Conservation (phyloP, 2,113 vertebrate genomes). For the Cairina moschata region DNA sequence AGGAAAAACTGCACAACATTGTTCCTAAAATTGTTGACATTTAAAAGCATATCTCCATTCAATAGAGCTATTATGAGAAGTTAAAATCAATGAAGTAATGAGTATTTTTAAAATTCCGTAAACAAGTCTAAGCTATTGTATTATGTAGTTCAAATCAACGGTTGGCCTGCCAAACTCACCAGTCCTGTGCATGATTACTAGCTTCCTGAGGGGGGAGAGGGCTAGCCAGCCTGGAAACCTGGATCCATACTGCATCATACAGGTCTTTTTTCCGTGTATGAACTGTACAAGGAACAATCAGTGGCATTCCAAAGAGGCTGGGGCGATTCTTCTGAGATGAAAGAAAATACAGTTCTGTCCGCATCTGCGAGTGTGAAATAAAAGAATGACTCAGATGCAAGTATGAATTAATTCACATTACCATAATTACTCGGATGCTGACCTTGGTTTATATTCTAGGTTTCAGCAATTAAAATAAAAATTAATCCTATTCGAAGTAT, state of each 20-base stretch:
- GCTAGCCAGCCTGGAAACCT: conserved; percentile 95
- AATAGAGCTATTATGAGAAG: neutral
- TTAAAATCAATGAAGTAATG: neutral
- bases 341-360: conserved; percentile 95
- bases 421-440: neutral
- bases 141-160: neutral
- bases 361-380: conserved; percentile 81
- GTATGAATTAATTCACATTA: neutral
- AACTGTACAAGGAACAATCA: conserved; percentile 96
- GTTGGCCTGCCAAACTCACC: conserved; percentile 76
- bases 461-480: neutral
- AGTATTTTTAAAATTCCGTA: neutral
- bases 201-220: conserved; percentile 98
- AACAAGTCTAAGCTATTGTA: neutral
- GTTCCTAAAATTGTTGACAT: neutral
- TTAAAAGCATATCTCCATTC: neutral
- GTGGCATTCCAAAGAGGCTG: conserved; percentile 96
- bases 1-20: neutral
- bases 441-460: neutral
- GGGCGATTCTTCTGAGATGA: conserved; percentile 98
- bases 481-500: neutral
- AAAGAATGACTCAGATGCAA: neutral
- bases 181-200: conserved; percentile 98
- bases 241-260: conserved; percentile 96
- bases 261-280: conserved; percentile 93